Conservation (phyloP, 2,797 vertebrate species). For the Crenuchus spilurus region DNA sequence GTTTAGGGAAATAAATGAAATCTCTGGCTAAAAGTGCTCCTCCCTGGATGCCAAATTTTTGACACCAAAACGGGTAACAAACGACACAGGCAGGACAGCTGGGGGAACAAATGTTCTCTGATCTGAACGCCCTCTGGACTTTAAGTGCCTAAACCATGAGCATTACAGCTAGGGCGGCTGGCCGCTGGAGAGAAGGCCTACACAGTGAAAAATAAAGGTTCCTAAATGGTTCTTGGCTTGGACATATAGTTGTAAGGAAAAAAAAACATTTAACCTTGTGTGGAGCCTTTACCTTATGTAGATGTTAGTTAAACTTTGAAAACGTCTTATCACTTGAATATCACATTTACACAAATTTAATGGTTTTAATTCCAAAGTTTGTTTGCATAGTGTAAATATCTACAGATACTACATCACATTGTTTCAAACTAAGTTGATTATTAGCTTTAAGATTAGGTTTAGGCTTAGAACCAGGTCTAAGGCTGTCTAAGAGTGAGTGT, state of each 20-base stretch:
- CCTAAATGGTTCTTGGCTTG: not conserved
- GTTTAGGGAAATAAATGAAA: conserved; percentile 66
- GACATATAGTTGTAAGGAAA: not conserved
- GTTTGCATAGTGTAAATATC: no score
- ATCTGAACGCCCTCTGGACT: conserved; percentile 56
- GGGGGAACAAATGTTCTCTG: conserved; percentile 52
- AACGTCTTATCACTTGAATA: no score
- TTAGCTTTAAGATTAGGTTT: no score
- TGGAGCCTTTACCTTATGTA: no score
- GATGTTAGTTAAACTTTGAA: no score
- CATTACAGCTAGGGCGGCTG: conserved; percentile 49
- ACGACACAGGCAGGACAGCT: conserved; percentile 43
- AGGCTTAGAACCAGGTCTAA: no score
- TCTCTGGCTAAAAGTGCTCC: conserved; percentile 49
- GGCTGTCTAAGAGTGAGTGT: no score
- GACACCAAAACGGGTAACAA: conserved; percentile 57
- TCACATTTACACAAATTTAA: no score
- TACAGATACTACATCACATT: no score
- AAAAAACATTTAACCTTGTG: not conserved
- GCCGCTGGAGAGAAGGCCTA: conserved; percentile 50
- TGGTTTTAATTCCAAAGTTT: no score
- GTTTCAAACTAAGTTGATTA: no score
- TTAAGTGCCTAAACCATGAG: conserved; percentile 46
- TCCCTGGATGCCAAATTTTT: conserved; percentile 52
- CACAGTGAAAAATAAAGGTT: not conserved